Evolutionary conservation across 2,888 invertebrate genomes (phyloP), one percentile per base, ranked within the genome.

Genomic region (Caenorhabditis imperialis): DNA sequence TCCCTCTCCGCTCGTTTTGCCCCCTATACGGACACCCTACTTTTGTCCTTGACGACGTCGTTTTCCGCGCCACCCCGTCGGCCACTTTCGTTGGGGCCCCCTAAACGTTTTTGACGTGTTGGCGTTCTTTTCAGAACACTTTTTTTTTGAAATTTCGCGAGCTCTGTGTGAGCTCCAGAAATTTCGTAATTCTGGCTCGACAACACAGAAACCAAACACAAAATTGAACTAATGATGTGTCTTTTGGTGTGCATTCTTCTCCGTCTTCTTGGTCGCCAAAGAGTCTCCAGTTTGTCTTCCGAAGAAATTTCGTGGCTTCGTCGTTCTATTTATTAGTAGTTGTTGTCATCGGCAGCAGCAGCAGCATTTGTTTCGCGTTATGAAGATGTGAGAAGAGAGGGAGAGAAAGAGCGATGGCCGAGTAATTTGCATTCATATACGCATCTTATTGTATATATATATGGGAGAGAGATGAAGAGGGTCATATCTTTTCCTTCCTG

Each of bases 151-250:
- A n/a, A n/a, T n/a, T n/a, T n/a, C n/a, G n/a, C n/a, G n/a, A n/a
- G n/a, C n/a, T n/a, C n/a, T n/a, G n/a, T n/a, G n/a, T n/a, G n/a
- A n/a, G n/a, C n/a, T n/a, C n/a, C n/a, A n/a, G n/a, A n/a, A n/a
- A n/a, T n/a, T n/a, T n/a, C n/a, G n/a, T n/a, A n/a, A n/a, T n/a
- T 12, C 22, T 6, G 37, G 7, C 30, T 22, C 22, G 37, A 37
- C 45, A 38, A 50, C 18, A 30, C 30, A 20, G 30, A 33, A 27
- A 30, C 30, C 30, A 22, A 42, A 35, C 33, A 61, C 70, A 63
- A 72, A 63, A 58, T 55, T 72, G 71, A 72, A 62, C 71, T 72
- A 72, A 72, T 72, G 71, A 72, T 72, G 71, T 62, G 44, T 70
- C 45, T 67, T 55, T 67, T 67, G 58, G 51, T 42, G 37, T 25